Evolutionary conservation across 37 sponge, comb jelly and placozoan genomes (phyloP).

Genomic region (Ephydatia muelleri): DNA sequence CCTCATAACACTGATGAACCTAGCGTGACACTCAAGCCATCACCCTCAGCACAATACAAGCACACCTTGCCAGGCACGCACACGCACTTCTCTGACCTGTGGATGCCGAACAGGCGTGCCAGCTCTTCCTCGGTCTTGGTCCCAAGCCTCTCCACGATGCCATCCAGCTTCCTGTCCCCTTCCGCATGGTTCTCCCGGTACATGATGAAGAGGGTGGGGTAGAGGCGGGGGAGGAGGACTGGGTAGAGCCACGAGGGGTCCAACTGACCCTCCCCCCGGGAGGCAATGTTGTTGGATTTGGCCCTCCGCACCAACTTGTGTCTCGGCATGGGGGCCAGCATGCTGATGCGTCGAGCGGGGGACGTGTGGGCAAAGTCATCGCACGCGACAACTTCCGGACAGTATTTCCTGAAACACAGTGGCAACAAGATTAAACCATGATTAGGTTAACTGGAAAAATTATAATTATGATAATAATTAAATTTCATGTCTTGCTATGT

Average conservation of each 20-base stretch:
- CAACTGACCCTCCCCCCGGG: no score
- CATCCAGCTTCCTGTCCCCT: slow-evolving; percentile 20
- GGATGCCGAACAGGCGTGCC: slow-evolving; percentile 6
- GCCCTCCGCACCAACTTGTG: no score
- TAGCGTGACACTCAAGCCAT: no score
- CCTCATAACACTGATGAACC: no score
- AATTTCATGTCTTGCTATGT: no score
- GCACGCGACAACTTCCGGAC: neutral
- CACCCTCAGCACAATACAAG: no score
- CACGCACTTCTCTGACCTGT: neutral
- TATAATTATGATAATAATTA: no score
- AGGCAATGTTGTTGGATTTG: no score
- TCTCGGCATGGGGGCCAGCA: no score
- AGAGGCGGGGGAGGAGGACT: slow-evolving; percentile 52
- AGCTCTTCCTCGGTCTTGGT: slow-evolving; percentile 16
- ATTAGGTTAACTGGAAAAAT: no score
- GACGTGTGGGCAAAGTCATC: neutral
- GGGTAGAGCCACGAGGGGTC: slow-evolving; percentile 60
- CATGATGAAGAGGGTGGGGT: slow-evolving; percentile 53
- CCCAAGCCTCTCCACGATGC: neutral
- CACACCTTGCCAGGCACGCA: neutral
- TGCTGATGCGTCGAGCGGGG: neutral
- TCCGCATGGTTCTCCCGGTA: slow-evolving; percentile 48
- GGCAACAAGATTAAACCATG: slow-evolving; percentile 9
- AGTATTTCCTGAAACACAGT: slow-evolving; percentile 14